Percentiles rank a stretch among this genome's conserved stretches.
phyloP scores from a whole-genome alignment of 2,113 vertebrate genomes.

The Macquaria australasica region DNA sequence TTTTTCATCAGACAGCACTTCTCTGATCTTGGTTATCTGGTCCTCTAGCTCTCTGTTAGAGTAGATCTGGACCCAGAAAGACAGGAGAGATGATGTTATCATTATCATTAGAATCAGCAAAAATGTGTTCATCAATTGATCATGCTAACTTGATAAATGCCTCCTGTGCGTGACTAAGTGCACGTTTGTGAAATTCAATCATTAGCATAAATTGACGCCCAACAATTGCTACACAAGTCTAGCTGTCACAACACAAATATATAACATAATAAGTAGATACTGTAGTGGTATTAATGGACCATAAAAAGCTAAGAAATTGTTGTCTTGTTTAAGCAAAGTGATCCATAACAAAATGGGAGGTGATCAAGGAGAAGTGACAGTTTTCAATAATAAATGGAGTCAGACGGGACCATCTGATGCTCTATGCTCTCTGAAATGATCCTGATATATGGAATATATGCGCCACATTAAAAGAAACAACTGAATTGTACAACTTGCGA shows the following conservation, averaged over 20 bases:
- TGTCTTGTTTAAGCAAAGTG: too few species aligned
- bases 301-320: too few species aligned
- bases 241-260: not conserved
- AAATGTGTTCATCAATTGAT: too few species aligned
- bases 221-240: not conserved
- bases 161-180: not conserved
- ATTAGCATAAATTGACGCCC: not conserved
- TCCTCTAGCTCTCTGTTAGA: constrained; percentile 96
- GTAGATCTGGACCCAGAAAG: constrained; percentile 87
- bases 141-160: not conserved
- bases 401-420: not conserved
- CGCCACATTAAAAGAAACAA: too few species aligned
- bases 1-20: constrained; percentile 96
- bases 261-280: not conserved
- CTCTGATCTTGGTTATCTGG: constrained; percentile 94
- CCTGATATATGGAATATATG: not conserved
- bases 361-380: not conserved
- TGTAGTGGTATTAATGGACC: not conserved
- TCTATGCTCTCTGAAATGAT: not conserved
- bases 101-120: not conserved
- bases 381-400: not conserved
- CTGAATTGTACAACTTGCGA: not conserved
- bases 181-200: too few species aligned
- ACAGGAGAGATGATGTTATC: not conserved
- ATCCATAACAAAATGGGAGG: too few species aligned